Evolutionary conservation across 2,888 invertebrate species (phyloP), one percentile per base, ranked within the genome.

Genomic region (Imbricaverruca yamaguchii): DNA sequence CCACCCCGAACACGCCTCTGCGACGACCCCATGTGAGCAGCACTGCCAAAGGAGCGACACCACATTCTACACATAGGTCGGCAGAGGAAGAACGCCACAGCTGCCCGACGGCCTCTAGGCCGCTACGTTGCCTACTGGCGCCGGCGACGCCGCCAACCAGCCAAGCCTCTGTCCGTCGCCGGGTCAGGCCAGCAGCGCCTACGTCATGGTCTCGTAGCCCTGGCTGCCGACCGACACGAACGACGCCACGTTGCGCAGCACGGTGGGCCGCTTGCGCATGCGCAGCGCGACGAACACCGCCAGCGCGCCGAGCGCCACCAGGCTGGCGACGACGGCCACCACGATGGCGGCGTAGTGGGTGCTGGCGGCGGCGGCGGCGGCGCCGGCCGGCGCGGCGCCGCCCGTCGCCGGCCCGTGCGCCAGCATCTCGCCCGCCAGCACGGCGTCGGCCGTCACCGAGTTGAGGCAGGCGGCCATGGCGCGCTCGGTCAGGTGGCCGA

Each of bases 381-480:
- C 55, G 10, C 12, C 15, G 9, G 55, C 15, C 74, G 8, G 10
- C 7, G 53, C 21, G 18, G 8, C 53, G 21, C 21, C 18, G 23
- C 9, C 74, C 39, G 11, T 15, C 18, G 21, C 53, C 74, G 74
- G 55, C 21, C 74, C 74, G 74, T 74, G 74, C 53, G 18, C 55
- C 21, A 55, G 53, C 74, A 55, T 74, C 21, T 55, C 55, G 9
- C 74, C 55, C 8, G 74, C 53, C 21, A 55, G 0, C 21, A 74
- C 55, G 2, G 74, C 6, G 74, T 74, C 12, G 21, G 23, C 23
- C 10, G 74, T 74, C 53, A 74, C 18, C 74, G 74, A 80, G 56
- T 80, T 80, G 25, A 81, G 59, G 18, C 83, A 83, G 18, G 56
- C 15, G 39, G 80, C 61, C 65, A 83, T 53, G 65, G 63, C 82